Percentiles rank a stretch among this genome's conserved stretches.
phyloP scores from a whole-genome alignment of 2,888 invertebrate genomes.

The Drosophila imparisetae region DNA sequence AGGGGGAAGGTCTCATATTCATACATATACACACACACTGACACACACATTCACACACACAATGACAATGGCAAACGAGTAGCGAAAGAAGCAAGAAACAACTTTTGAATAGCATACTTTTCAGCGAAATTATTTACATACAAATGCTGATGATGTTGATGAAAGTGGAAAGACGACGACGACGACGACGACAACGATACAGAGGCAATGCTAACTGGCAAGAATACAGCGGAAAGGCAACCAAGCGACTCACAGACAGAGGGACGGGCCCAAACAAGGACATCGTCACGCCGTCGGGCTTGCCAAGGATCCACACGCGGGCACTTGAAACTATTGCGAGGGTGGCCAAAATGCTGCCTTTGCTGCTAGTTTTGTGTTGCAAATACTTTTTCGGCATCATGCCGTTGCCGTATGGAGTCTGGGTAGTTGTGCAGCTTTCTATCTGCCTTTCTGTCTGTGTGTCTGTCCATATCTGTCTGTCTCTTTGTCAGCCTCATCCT shows the following conservation, averaged over 20 bases:
- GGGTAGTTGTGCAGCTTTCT: constrained; percentile 5
- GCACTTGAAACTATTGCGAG: constrained; percentile 62
- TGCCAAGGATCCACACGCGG: constrained; percentile 37
- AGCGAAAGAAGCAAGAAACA: constrained; percentile 46
- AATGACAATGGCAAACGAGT: constrained; percentile 42
- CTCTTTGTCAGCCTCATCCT: constrained; percentile 5
- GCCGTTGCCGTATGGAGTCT: constrained; percentile 9
- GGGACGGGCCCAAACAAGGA: constrained; percentile 52
- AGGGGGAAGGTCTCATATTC: constrained; percentile 33
- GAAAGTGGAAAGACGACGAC: constrained; percentile 57
- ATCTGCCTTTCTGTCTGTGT: constrained; percentile 1
- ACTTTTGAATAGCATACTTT: constrained; percentile 62
- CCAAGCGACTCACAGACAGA: constrained; percentile 23
- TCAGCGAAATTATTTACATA: constrained; percentile 67
- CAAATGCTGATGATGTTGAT: constrained; percentile 68
- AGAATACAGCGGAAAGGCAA: constrained; percentile 11
- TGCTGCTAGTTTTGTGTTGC: constrained; percentile 53
- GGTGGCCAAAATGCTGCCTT: constrained; percentile 49
- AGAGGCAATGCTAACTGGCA: constrained; percentile 22
- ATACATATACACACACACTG: constrained; percentile 1
- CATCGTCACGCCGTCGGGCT: constrained; percentile 49
- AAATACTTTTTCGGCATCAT: constrained; percentile 47
- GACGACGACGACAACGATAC: constrained; percentile 10
- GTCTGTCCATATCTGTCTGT: neutral
- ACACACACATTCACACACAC: constrained; percentile 2